phyloP scores from a whole-genome alignment of 1,140 invertebrate species.

The Rhopalosiphum maidis region DNA sequence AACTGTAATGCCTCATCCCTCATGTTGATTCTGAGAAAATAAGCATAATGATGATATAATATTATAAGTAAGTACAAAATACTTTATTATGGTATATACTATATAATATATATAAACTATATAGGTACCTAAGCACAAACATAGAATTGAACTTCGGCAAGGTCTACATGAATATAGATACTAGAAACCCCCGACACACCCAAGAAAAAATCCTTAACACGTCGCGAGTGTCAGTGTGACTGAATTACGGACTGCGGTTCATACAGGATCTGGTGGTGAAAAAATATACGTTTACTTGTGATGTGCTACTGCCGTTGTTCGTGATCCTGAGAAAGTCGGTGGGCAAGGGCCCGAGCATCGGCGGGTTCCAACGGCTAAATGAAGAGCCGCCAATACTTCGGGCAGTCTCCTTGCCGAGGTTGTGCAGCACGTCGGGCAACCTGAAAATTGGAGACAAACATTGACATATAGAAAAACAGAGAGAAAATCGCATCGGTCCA shows the following conservation, averaged over 20 bases:
- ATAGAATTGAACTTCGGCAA: no score
- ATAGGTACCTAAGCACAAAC: no score
- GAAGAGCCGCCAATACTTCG: conserved; percentile 39
- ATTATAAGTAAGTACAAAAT: no score
- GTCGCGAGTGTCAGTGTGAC: neutral
- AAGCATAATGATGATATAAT: no score
- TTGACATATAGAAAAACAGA: neutral
- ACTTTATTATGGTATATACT: no score
- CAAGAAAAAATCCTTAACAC: no score
- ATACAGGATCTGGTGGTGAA: neutral
- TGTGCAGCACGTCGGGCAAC: conserved; percentile 47
- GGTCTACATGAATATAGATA: no score
- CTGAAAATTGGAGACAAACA: neutral
- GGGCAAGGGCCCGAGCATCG: conserved; percentile 80
- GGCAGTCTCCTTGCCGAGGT: conserved; percentile 53
- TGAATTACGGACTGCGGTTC: neutral
- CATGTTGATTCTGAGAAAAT: no score
- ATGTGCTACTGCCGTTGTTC: neutral
- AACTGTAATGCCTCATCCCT: no score
- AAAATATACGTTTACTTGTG: conserved; percentile 27
- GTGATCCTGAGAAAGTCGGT: conserved; percentile 75
- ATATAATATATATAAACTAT: no score
- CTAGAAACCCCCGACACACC: no score
- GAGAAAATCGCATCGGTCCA: neutral
- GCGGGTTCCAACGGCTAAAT: conserved; percentile 77